Evolutionary conservation across 1,140 invertebrate genomes (phyloP), one percentile per base, ranked within the genome.

Genomic region (Heliconius melpomene): DNA sequence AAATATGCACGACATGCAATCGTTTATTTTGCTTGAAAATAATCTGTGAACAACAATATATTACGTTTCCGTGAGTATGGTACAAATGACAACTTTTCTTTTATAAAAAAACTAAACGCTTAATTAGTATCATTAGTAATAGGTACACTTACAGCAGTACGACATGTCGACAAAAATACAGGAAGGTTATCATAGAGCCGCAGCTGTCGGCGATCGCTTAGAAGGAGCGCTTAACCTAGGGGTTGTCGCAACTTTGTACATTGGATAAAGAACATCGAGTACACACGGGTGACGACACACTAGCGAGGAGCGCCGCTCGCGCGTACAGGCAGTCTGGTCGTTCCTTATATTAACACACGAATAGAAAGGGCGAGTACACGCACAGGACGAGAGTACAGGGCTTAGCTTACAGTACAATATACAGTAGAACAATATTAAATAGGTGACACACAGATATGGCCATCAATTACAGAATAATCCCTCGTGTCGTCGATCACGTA

Each of bases 11-110:
- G 66, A 88, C 92, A 94, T 94, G 91, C 92, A 92, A 90, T 84
- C 85, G 79, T 93, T 94, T 93, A 94, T 94, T 94, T 93, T 93
- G 83, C 85, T 91, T 89, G 87, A 94, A 94, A 94, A 93, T 93
- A 94, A 91, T 93, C 86, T 94, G 83, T 93, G 88, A 94, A 93
- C 89, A 94, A 94, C 91, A 94, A 92, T 91, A 90, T 87, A 88
- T 92, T 91, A 92, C 86, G 89, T 84, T 92, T 85, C 91, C 78
- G 83, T 87, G 88, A 88, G 84, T 91, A 93, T 92, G 88, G 89
- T 94, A 94, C 93, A 93, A 94, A 93, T 92, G 91, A 93, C 91
- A 90, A 94, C 91, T 89, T 89, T 88, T 74, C 80, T 87, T 86
- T 89, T 85, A 90, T 93, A 94, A 89, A 94, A 92, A 94, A 93